These are phyloP conservation scores for Oreohelix idahoensis DNA, from an alignment of 1,140 invertebrate genomes.

Conservation along the genomic window DNA sequence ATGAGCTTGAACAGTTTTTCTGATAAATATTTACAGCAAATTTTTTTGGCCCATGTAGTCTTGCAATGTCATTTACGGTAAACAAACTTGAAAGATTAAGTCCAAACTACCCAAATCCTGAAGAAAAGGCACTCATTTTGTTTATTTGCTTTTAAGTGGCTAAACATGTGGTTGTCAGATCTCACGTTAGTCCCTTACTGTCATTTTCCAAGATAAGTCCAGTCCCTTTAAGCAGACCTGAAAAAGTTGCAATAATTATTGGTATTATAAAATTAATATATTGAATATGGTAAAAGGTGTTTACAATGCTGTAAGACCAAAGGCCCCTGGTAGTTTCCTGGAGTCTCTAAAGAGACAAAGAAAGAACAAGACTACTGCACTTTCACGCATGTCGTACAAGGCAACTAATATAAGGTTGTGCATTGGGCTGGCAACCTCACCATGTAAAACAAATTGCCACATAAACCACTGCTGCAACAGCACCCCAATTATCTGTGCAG, in stretches of 20 bases:
- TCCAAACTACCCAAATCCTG: conserved; percentile 14
- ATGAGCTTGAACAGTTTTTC: background rate
- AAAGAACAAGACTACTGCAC: no score
- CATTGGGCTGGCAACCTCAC: no score
- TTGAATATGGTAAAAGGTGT: no score
- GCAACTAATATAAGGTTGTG: no score
- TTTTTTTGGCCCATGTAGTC: background rate
- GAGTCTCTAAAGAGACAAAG: no score
- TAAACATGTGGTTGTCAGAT: background rate
- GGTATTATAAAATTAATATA: no score
- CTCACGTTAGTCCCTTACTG: background rate
- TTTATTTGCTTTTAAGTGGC: background rate
- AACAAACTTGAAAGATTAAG: background rate
- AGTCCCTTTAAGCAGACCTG: background rate
- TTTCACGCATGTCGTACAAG: no score
- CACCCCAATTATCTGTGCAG: no score
- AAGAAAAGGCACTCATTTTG: conserved; percentile 42
- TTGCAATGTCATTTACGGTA: background rate
- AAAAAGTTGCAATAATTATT: background rate
- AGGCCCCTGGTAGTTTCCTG: no score
- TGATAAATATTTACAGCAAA: background rate
- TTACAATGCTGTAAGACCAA: no score
- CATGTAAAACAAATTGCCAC: no score
- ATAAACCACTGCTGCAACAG: no score
- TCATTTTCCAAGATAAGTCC: background rate